These are phyloP conservation scores for Ailuropoda melanoleuca DNA, from an alignment of 2,113 vertebrate genomes.

Conservation along the genomic window DNA sequence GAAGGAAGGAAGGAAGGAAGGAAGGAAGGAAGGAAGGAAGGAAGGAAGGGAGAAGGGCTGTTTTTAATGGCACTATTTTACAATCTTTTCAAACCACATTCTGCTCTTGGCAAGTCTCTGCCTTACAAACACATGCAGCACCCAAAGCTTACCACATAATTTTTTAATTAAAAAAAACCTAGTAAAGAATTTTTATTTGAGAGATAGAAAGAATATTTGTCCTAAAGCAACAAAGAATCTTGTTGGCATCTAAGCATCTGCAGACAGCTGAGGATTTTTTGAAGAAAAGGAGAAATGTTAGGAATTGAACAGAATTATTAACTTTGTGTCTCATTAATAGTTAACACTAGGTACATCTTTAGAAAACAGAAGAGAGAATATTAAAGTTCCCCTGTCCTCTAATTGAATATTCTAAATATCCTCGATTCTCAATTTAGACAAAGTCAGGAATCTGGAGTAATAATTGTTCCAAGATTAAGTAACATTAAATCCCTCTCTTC, in stretches of 20 bases:
- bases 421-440: neutral
- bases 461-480: neutral
- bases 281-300: constrained; percentile 8
- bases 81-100: neutral
- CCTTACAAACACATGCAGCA: neutral
- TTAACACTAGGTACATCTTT: constrained; percentile 39
- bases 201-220: constrained; percentile 32
- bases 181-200: constrained; percentile 48
- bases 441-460: neutral
- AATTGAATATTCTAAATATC: constrained; percentile 7
- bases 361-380: constrained; percentile 25
- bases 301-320: constrained; percentile 58
- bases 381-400: neutral
- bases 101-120: neutral
- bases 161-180: constrained; percentile 43
- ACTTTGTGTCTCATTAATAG: constrained; percentile 54
- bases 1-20: neutral
- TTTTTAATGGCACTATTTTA: neutral
- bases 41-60: accelerated
- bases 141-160: constrained; percentile 18
- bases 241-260: neutral
- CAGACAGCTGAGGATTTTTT: neutral
- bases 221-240: constrained; percentile 17
- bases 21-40: neutral
- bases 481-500: neutral